Percentiles rank a stretch among this genome's conserved stretches.
Evolutionary conservation across 2,113 vertebrate genomes (phyloP).

Genomic region (Trichechus manatus): DNA sequence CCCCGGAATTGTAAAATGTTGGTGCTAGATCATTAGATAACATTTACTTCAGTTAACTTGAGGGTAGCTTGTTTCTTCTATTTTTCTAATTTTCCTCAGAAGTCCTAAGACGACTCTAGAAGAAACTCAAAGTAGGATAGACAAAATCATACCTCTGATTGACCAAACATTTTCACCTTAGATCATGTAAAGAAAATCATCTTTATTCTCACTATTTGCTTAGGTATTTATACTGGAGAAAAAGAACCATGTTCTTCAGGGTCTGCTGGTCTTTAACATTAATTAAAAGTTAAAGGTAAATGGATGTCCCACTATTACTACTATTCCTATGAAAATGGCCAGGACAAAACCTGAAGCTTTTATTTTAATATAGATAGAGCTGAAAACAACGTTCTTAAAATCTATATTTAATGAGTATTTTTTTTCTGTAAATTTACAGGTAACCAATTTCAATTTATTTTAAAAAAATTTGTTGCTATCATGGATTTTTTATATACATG

Average conservation of each 20-base stretch:
- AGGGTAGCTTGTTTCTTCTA: background rate
- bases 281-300: conserved; percentile 29
- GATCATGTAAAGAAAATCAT: background rate
- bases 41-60: conserved; percentile 41
- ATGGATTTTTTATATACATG: background rate
- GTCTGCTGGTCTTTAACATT: background rate
- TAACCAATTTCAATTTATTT: background rate
- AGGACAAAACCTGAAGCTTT: background rate
- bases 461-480: background rate
- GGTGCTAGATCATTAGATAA: conserved; percentile 36
- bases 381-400: background rate
- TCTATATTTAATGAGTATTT: background rate
- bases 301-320: background rate
- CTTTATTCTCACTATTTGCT: background rate
- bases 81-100: background rate
- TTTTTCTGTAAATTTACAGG: background rate
- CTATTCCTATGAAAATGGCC: background rate
- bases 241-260: background rate
- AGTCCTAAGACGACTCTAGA: background rate
- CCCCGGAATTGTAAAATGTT: conserved; percentile 19
- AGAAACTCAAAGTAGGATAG: background rate
- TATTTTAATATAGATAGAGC: background rate
- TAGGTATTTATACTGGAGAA: background rate
- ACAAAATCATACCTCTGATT: background rate
- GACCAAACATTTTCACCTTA: background rate